Evolutionary conservation across 64 coral and sea anemone genomes (phyloP).

Genomic region (Dendronephthya gigantea): DNA sequence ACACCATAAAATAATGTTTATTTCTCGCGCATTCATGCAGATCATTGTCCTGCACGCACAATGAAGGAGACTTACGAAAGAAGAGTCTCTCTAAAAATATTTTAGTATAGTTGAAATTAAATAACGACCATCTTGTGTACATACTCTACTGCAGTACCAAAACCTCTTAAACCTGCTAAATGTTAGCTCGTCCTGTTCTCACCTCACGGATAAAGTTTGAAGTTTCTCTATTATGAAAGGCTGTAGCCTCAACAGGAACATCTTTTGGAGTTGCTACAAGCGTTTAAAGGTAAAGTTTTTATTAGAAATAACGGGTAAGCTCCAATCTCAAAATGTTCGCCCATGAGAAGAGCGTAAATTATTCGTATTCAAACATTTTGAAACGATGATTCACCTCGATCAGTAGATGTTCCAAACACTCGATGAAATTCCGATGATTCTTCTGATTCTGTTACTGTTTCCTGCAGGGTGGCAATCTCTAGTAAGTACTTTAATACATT

Average conservation of each 20-base stretch:
- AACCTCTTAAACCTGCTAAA: too few relatives aligned
- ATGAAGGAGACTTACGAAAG: too few relatives aligned
- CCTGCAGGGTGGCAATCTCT: not conserved
- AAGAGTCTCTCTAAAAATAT: too few relatives aligned
- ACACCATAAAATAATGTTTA: not conserved
- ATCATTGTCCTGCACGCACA: too few relatives aligned
- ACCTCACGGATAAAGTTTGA: not conserved
- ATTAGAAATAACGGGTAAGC: too few relatives aligned
- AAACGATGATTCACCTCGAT: not conserved
- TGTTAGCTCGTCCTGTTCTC: too few relatives aligned
- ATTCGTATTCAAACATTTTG: not conserved
- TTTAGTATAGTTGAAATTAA: too few relatives aligned
- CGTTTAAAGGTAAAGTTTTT: not conserved
- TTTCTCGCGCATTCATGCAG: too few relatives aligned
- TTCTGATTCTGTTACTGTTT: not conserved
- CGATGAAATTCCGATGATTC: conserved; percentile 13
- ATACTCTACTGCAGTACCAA: too few relatives aligned
- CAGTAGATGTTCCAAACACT: not conserved
- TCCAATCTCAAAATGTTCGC: not conserved
- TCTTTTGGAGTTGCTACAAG: not conserved
- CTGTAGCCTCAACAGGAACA: not conserved
- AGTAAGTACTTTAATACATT: not conserved
- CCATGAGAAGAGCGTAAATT: not conserved
- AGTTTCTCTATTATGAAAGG: not conserved
- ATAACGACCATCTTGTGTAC: too few relatives aligned